Evolutionary conservation across 2,113 vertebrate species (phyloP).

Genomic region (Nycticryphes semicollaris): DNA sequence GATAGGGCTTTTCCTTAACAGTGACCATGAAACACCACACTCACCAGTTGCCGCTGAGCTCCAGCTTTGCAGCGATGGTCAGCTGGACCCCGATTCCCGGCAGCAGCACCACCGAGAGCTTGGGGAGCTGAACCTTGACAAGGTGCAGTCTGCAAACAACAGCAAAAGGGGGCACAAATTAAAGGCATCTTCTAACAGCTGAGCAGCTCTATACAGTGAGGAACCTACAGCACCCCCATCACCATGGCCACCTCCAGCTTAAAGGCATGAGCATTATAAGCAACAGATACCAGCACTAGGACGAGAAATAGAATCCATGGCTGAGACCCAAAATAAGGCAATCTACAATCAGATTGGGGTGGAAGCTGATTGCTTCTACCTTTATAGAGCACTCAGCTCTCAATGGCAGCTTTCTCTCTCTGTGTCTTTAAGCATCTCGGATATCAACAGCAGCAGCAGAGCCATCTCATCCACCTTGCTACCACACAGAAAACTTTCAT

Average conservation of each 20-base stretch:
- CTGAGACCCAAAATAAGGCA: background rate
- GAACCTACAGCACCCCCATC: background rate
- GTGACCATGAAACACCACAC: accelerated
- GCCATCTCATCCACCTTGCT: background rate
- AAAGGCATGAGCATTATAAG: accelerated
- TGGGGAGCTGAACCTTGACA: background rate
- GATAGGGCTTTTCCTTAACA: background rate
- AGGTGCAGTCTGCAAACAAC: slow-evolving; percentile 36
- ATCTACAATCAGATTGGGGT: background rate
- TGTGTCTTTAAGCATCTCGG: background rate
- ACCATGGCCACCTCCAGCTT: background rate
- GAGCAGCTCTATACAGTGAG: background rate
- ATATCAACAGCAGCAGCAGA: background rate
- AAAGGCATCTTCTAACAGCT: background rate
- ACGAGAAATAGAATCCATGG: background rate
- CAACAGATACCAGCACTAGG: background rate
- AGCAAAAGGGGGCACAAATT: background rate
- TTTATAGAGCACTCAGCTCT: accelerated
- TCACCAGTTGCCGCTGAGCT: slow-evolving; percentile 48
- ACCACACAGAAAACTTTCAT: background rate
- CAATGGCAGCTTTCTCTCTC: background rate
- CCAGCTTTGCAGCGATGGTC: background rate
- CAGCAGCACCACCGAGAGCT: background rate
- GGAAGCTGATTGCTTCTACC: background rate
- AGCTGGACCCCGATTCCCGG: background rate